Evolutionary conservation across 2,797 vertebrate species (phyloP), one percentile per base, ranked within the genome.

Genomic region (Tauraco hartlaubi): DNA sequence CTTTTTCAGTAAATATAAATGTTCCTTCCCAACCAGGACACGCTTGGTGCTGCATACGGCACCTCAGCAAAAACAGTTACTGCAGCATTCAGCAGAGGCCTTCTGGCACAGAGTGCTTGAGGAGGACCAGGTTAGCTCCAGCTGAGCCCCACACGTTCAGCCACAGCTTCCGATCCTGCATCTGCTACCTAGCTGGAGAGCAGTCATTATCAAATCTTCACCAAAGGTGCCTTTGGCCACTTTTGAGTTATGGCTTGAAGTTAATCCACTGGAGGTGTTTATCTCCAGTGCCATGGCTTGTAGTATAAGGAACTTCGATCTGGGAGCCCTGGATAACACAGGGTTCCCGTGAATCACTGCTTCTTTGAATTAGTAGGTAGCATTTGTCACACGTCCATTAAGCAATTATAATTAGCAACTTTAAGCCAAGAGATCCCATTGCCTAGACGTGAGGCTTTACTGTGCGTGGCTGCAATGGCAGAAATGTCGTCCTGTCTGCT

Each of bases 391-490:
- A 81, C 49, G 26, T 63, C 46, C 1, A 0, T 77, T 85, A 81
- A 85, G 49, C 21, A 95, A 95, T 82, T 94, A 73, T 56, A 93
- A 90, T 86, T 82, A 91, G 63, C 49, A 95, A 61, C 83, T 88
- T 96, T 64, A 91, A 91, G 52, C 48, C 85, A 54, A 37, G 55
- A 22, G 59, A 95, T 73, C 83, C 37, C 37, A 46, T 79, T 79
- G 82, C 59, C 44, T 79, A 69, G 80, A 88, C 1, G 0, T n/a
- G 51, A 85, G 46, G 66, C 39, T 88, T 90, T 80, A 72, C 76
- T 41, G 14, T 20, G 48, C 21, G 2, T 31, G 55, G 74, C 83
- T 93, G 67, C 74, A 71, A 84, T 54, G 29, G 67, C 80, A 94
- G 73, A 88, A 93, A 91, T 51, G 56, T 74, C 74, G 76, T 2